These are phyloP conservation scores for Gandaritis pyraliata DNA, from an alignment of 2,888 invertebrate species.

Conservation along the genomic window DNA sequence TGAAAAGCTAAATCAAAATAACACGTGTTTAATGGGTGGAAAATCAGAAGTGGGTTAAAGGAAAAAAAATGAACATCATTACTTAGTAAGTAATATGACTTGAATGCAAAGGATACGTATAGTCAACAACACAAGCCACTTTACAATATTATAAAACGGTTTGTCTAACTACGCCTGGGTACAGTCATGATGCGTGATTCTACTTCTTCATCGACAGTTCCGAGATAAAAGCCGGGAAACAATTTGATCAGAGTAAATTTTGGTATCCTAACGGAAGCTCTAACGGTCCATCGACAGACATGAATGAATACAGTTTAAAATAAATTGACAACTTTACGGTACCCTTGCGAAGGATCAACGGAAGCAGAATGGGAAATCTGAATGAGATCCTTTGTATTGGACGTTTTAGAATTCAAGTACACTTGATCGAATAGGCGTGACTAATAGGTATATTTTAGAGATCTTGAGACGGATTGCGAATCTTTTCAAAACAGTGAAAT, in stretches of 20 bases:
- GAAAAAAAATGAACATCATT: neutral
- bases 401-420: slow-evolving; percentile 43
- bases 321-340: slow-evolving; percentile 50
- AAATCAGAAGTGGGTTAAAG: slow-evolving; percentile 5
- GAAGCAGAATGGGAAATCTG: slow-evolving; percentile 27
- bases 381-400: slow-evolving; percentile 40
- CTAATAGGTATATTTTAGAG: slow-evolving; percentile 43
- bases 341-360: slow-evolving; percentile 37
- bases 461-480: slow-evolving; percentile 43
- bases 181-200: no score
- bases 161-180: no score
- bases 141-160: neutral
- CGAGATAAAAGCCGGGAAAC: neutral
- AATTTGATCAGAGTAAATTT: neutral
- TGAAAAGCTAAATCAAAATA: slow-evolving; percentile 4
- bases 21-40: neutral
- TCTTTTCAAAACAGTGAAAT: slow-evolving; percentile 44
- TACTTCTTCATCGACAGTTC: no score
- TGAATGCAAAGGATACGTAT: neutral
- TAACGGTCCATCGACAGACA: slow-evolving; percentile 29
- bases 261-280: slow-evolving; percentile 7
- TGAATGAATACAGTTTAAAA: slow-evolving; percentile 34
- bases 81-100: no score
- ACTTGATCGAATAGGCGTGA: slow-evolving; percentile 53
- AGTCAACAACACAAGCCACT: neutral